Conservation (phyloP, 2,113 vertebrate species). For the Bos taurus region DNA sequence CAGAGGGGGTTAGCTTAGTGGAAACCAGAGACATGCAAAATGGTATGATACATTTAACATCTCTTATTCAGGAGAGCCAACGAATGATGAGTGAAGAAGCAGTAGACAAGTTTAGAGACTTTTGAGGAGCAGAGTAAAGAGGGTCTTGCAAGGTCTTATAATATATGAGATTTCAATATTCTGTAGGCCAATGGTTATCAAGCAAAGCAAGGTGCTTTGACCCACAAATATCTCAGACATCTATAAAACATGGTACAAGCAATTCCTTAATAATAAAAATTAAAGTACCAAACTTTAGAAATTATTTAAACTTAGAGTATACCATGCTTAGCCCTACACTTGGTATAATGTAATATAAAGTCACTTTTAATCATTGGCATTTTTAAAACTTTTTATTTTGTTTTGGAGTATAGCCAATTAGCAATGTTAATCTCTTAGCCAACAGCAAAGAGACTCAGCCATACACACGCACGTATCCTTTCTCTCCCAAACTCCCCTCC, state of each 20-base stretch:
- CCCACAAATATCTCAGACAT: neutral
- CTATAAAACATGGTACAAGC: neutral
- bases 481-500: neutral
- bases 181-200: neutral
- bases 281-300: neutral
- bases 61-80: neutral
- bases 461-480: neutral
- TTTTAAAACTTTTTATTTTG: neutral
- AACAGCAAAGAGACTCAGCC: neutral
- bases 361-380: neutral
- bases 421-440: neutral
- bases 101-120: neutral
- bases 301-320: neutral
- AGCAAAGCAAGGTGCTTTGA: neutral
- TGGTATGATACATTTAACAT: neutral
- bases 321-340: neutral
- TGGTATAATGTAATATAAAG: neutral
- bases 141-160: neutral
- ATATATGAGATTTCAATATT: neutral
- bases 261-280: neutral
- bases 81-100: neutral
- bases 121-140: neutral
- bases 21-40: neutral
- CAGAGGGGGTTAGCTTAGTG: neutral
- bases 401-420: neutral